phyloP scores from a whole-genome alignment of 2,113 vertebrate genomes.

The Anser cygnoides region DNA sequence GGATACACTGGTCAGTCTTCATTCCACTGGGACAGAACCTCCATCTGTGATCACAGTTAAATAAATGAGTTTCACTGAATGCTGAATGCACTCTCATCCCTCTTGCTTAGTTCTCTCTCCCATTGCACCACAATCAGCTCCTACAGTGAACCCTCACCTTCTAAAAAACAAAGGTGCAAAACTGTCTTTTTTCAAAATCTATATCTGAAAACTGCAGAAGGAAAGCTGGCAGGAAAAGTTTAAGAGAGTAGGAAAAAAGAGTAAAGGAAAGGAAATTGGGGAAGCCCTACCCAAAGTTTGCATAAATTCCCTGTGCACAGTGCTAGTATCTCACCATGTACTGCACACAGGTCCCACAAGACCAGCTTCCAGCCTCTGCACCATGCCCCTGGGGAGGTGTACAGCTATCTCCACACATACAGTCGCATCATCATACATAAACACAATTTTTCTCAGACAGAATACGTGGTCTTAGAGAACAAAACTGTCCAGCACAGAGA shows the following conservation, averaged over 20 bases:
- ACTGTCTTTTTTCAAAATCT: not conserved
- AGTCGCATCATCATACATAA: not conserved
- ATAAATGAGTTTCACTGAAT: not conserved
- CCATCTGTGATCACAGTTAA: not conserved
- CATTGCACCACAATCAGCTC: not conserved
- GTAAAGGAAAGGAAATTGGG: not conserved
- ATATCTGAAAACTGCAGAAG: not conserved
- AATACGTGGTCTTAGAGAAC: not conserved
- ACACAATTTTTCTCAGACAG: not conserved
- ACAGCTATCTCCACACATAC: not conserved
- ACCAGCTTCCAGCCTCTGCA: not conserved
- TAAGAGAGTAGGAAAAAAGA: not conserved
- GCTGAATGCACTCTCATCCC: not conserved
- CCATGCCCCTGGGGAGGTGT: not conserved
- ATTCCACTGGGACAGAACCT: not conserved
- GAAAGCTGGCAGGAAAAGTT: not conserved
- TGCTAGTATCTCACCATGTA: not conserved
- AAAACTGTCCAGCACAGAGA: not conserved
- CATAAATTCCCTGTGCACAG: not conserved
- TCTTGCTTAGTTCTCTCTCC: not conserved
- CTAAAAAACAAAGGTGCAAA: not conserved
- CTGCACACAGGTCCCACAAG: not conserved
- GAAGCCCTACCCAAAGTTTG: not conserved
- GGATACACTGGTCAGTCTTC: not conserved
- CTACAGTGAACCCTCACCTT: not conserved